Evolutionary conservation across 2,797 vertebrate species (phyloP), one percentile per base, ranked within the genome.

Genomic region (Sebastes wilsoni): DNA sequence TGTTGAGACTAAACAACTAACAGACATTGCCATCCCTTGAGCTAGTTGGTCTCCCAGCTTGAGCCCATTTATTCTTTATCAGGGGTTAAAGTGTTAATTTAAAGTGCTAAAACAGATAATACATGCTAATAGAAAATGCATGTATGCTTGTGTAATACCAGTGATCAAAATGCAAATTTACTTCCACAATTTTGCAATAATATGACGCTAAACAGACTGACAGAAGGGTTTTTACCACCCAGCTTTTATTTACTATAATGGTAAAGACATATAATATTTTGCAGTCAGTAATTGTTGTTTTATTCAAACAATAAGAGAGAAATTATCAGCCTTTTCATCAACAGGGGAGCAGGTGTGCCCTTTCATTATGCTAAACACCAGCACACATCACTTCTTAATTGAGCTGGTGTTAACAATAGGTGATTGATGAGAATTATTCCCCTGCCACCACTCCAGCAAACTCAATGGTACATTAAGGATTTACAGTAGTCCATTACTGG

Each of bases 351-450:
- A 73, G 46, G 30, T 38, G 62, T 83, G 66, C 65, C 71, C 80
- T 92, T 90, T 89, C 77, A 88, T 89, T 91, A 88, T 90, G 82
- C 71, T 88, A 83, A 92, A 85, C 66, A 77, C 64, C 34, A 72
- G 65, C 68, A 84, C 62, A 82, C 77, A 84, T 90, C 61, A 22
- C 77, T 66, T 84, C 87, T 88, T 91, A 91, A 91, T 84, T 85
- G 88, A 90, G 59, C 70, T 69, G 75, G 25, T 86, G 78, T 86
- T 87, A 84, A 92, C 89, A 83, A 82, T 59, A 75, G 80, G 77
- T 84, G 80, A 90, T 82, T 81, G 79, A 92, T 80, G 81, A 85
- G 83, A 88, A 60, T 87, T 84, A 88, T 88, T 91, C 78, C 87
- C 89, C 81, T 68, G 85, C 60, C 78, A 38, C 87, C 75, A 81